Evolutionary conservation across 1,140 invertebrate species (phyloP), one percentile per base, ranked within the genome.

Genomic region (Drosophila kepulauana): DNA sequence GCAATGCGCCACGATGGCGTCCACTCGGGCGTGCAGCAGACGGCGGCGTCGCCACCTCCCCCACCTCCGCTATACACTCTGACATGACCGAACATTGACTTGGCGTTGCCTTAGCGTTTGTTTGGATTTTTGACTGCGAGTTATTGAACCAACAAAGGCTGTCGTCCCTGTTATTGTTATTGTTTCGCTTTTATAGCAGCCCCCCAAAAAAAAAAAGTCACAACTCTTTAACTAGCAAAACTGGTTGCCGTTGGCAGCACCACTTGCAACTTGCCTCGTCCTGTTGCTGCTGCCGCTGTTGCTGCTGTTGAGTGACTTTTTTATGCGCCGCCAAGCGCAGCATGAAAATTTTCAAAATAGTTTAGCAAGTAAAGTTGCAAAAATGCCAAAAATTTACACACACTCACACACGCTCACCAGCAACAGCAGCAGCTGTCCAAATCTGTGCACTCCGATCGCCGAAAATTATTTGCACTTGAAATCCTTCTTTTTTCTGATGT

Each of bases 291-390:
- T 1, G 46, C 43, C 16, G 20, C 20, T 25, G 20, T 3, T 25
- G 20, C 38, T 68, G 15, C 28, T 20, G 13, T n/a, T 48, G 13
- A 13, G 25, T 54, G 56, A 62, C 41, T 70, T 65, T 74, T 74
- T 69, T 75, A 65, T 74, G 63, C 58, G 51, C 59, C 65, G 65
- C 72, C 75, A 64, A 75, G 76, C 72, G 57, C 71, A 71, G 65
- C 79, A 79, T 68, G 46, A 62, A 88, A 82, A 82, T 80, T 84
- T 78, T 66, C 28, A 48, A 88, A 87, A 87, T 84, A 88, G 82
- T 87, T 87, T 84, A 79, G 79, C 82, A 77, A 86, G 79, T 82
- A 79, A 79, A 87, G 77, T 86, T 88, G 76, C 84, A 78, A 82
- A 82, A 80, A 88, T 87, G 73, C 82, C 77, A 82, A 87, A 82